Base-by-base conservation (phyloP, 1,140 invertebrate species). In the Neotoxoptera formosana region DNA sequence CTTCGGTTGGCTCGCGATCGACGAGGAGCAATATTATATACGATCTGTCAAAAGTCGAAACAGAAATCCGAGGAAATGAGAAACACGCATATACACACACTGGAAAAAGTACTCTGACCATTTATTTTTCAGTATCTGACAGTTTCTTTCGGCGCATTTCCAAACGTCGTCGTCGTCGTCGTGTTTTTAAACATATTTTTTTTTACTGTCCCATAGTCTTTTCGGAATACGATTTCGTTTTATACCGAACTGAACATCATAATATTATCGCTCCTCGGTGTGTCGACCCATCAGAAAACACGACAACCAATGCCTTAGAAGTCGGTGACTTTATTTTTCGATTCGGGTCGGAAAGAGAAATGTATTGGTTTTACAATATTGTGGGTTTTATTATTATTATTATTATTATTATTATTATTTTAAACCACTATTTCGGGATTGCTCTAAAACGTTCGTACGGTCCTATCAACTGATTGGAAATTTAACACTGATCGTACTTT, bases 31-130 rank as follows among this genome's bases (percentile, higher is more conserved):
- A 91, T 76, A 76, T 91, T 91, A n/a, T n/a, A n/a, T n/a, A 91
- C 90, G 60, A 91, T 76, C 41, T 76, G 60, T 91, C 90, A 91
- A 91, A 91, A 91, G 90, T 91, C 67, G 45, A 91, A 76, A 89
- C 45, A 76, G 60, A 91, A 91, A 45, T 67, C 47, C 90, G 30
- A 91, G 56, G 90, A 91, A 81, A 91, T 91, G 45, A 91, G 45
- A 76, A 91, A 90, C 56, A 30, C 7, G 8, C 25, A 30, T 36
- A 60, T 60, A n/a, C 11, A 51, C 30, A 1, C 1, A 25, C 34
- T 34, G 41, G 25, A 91, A 60, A 89, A 89, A 89, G 34, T 41
- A 67, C 90, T 76, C 36, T 67, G 60, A 91, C 90, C 60, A 76
- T 91, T 76, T 91, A 76, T 81, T 76, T 76, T 91, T 91, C 90